Base-by-base conservation (phyloP, 92 coral and sea anemone genomes). In the Actinernus sp. region DNA sequence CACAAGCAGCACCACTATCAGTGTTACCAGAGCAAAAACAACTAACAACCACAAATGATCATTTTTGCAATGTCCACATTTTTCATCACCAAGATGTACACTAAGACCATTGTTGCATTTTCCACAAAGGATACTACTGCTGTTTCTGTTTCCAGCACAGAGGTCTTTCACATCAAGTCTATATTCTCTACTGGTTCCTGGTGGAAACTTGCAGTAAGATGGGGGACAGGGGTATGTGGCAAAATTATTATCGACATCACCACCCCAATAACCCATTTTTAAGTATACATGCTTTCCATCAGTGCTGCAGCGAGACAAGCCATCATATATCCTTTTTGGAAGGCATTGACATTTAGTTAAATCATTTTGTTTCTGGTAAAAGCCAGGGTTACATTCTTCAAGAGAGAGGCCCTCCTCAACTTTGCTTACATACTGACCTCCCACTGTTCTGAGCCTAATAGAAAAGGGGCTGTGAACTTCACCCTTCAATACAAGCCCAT, bases 181-280 rank as follows among this genome's bases (percentile, higher is more conserved):
- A 28, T 63, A 83, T 17, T 20, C 36, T 31, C 87, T 89, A 7
- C 33, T 29, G 30, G 44, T 23, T n/a, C n/a, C n/a, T n/a, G n/a
- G n/a, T 17, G 32, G 22, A 55, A 26, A 18, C 19, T 40, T 13
- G 45, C 97, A 92, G 46, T 78, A 79, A 20, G 74, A 48, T 10
- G 38, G 74, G 17, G 97, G 97, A 53, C 97, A 92, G 21, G 93
- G 88, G 26, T 55, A 70, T 0, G 86, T 61, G 19, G 62, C 67
- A 48, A 88, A 88, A 8, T 29, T 16, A 10, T 26, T 14, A 4
- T 25, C 73, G 16, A 53, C 66, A 29, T 23, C 71, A 19, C 97
- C 97, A 2, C 85, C 97, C 97, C 97, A 92, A 64, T 83, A 83
- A 23, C 97, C 97, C 32, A 69, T 67, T 27, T 71, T 86, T 8